Base-by-base conservation (phyloP, 1,140 invertebrate genomes). In the Matsumurasca onukii region DNA sequence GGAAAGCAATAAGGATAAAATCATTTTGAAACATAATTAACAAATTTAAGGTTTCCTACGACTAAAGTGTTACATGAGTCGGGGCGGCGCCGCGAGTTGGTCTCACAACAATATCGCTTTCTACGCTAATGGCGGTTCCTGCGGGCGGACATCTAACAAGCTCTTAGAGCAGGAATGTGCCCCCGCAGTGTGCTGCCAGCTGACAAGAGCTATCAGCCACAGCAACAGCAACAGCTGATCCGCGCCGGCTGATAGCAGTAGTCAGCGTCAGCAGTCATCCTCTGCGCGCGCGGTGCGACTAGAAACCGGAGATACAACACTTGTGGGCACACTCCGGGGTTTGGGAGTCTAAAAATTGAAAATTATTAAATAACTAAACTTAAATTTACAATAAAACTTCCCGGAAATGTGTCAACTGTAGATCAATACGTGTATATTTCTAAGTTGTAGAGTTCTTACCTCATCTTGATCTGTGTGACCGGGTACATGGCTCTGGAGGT, bases 401-500 rank as follows among this genome's bases (percentile, higher is more conserved):
- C n/a, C n/a, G n/a, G n/a, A n/a, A n/a, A n/a, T n/a, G n/a, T n/a
- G n/a, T n/a, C n/a, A n/a, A n/a, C n/a, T n/a, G n/a, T n/a, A n/a
- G n/a, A n/a, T n/a, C n/a, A n/a, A n/a, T n/a, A n/a, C n/a, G n/a
- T n/a, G n/a, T n/a, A n/a, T n/a, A n/a, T n/a, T n/a, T n/a, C n/a
- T n/a, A n/a, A n/a, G n/a, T n/a, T n/a, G n/a, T n/a, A 34, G 5
- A 13, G 3, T 30, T 48, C 74, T 77, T 81, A 86, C 86, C 86
- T 86, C 83, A 86, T 85, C 84, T 87, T 87, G 77, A 87, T 86
- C 79, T 86, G 84, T 75, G 85, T 80, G 77, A 81, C 85, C 72
- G 85, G 83, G 77, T 85, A 85, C 81, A 86, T 86, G 77, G 80
- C 83, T 73, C 81, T 77, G 68, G 81, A 78, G 72, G 84, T 82